Percentiles rank a stretch among this genome's conserved stretches.
Evolutionary conservation across 2,888 invertebrate species (phyloP).

Genomic region (Phortica okadai): DNA sequence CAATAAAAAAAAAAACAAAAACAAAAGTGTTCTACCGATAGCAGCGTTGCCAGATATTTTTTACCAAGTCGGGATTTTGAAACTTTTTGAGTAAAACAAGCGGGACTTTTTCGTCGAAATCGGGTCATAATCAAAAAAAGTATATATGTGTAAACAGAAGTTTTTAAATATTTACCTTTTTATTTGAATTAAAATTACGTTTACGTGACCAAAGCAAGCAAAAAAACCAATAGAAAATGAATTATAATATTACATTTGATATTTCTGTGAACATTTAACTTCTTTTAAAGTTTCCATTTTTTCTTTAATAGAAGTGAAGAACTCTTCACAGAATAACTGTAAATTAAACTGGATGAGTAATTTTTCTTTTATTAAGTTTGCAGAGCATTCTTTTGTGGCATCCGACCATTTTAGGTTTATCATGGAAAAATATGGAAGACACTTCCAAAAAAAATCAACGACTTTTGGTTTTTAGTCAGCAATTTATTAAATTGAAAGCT

Average conservation of each 20-base stretch:
- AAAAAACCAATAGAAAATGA: no score
- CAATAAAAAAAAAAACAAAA: not conserved
- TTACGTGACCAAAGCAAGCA: no score
- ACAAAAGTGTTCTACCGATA: conserved; percentile 16
- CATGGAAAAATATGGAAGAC: not conserved
- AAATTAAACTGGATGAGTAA: conserved; percentile 12
- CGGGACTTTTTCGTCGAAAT: conserved; percentile 9
- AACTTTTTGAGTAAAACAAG: not conserved
- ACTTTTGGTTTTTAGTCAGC: no score
- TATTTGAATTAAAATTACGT: no score
- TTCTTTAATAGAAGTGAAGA: not conserved
- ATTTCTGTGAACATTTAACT: no score
- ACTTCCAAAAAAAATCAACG: no score
- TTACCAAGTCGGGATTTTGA: not conserved
- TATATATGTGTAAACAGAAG: not conserved
- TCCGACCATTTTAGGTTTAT: conserved; percentile 17
- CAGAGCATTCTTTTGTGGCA: conserved; percentile 3
- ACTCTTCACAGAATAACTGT: not conserved
- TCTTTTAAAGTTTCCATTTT: not conserved
- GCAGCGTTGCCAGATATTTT: conserved; percentile 38
- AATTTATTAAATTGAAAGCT: no score
- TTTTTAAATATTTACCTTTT: not conserved
- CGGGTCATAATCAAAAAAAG: conserved; percentile 3
- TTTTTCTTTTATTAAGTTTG: conserved; percentile 9
- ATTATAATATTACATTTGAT: no score